Percentiles rank a stretch among this genome's conserved stretches.
Conservation (phyloP, 53 echinoderm and acorn worm genomes). For the Hippasteria phrygiana region DNA sequence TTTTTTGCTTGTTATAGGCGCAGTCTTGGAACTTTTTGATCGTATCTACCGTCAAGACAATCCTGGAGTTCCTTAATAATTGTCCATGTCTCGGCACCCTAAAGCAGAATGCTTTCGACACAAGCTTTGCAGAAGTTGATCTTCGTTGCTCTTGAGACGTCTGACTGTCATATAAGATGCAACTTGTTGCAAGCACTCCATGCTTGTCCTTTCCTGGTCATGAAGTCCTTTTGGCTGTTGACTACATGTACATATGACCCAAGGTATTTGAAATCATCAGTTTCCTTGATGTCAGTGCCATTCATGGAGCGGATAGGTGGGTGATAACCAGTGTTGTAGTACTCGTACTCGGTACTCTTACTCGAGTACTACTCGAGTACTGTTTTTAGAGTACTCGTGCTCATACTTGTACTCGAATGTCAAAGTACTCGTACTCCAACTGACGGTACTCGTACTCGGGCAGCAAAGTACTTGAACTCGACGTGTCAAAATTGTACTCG, state of each 20-base stretch:
- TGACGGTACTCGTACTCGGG: too few species aligned
- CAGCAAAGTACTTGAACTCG: too few species aligned
- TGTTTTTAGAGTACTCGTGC: too few species aligned
- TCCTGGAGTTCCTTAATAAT: slow-evolving; percentile 29
- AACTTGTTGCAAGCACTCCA: slow-evolving; percentile 49
- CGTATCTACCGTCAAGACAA: slow-evolving; percentile 17
- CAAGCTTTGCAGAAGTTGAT: slow-evolving; percentile 32
- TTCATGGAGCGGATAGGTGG: background rate
- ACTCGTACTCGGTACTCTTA: too few species aligned
- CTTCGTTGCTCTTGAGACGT: background rate
- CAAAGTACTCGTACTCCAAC: too few species aligned
- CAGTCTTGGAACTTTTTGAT: too few species aligned
- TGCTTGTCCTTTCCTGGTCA: slow-evolving; percentile 7
- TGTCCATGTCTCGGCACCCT: slow-evolving; percentile 44
- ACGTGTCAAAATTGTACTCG: too few species aligned
- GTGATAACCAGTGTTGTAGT: too few species aligned
- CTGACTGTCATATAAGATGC: background rate
- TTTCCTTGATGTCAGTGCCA: slow-evolving; percentile 19
- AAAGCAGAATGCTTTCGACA: slow-evolving; percentile 48
- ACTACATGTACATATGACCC: slow-evolving; percentile 35
- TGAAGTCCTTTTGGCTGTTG: slow-evolving; percentile 39
- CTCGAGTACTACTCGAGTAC: too few species aligned
- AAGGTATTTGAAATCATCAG: too few species aligned
- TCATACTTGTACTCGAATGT: too few species aligned
- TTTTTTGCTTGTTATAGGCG: too few species aligned